Base-by-base conservation (phyloP, 2,888 invertebrate genomes). In the Ernsta delagoae region DNA sequence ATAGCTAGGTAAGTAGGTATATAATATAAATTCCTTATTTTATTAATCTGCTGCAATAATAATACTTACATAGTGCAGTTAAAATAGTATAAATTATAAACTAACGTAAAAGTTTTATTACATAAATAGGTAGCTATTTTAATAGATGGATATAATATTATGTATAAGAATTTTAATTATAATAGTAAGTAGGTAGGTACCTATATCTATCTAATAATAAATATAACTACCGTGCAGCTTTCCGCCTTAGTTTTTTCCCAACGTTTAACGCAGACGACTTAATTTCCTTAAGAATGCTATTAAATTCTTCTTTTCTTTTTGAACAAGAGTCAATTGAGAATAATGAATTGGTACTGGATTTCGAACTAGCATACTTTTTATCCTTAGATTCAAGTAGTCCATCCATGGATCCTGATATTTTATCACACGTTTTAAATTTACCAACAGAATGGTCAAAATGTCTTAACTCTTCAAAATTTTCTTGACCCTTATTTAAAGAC, bases 221-320 rank as follows among this genome's bases (percentile, higher is more conserved):
- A 16, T 1, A 1, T 16, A 16, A 1, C 43, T 43, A 43, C 43
- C 9, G 8, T 16, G 8, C 11, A 24, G 54, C 16, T 34, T 57
- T 63, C 16, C 50, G 62, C 24, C 39, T 62, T n/a, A 68, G 16
- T 50, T 48, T 62, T 12, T 50, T 62, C 24, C 8, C 57, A 31
- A 68, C 11, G 31, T 50, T 62, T 7, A 68, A 12, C 57, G 62
- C 12, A 4, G 8, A 50, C 4, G 31, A 31, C 36, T 68, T 68
- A 0, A 57, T 3, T 9, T 68, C 67, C 11, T 57, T 68, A 9
- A 68, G 12, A 31, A 54, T 43, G n/a, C 36, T 39, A n/a, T 48
- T 62, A 4, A 62, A 24, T 56, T 60, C 45, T 5, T 56, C 54
- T 62, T 61, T 67, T 56, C 56, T 56, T 62, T 57, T 39, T n/a